Evolutionary conservation across 2,888 invertebrate species (phyloP).

Genomic region (Portevinia maculata): DNA sequence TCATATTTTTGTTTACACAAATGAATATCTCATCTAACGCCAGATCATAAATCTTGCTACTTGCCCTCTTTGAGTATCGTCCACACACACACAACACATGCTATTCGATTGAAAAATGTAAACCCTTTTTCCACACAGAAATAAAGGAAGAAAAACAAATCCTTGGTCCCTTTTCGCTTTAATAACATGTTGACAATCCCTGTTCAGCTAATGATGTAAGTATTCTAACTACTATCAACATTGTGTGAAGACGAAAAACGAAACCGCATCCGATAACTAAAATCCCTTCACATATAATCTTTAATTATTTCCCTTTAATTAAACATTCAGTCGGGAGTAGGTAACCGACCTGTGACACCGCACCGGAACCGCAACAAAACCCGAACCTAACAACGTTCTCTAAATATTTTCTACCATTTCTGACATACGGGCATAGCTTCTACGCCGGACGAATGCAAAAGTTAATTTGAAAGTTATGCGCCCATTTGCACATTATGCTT

Average conservation of each 20-base stretch:
- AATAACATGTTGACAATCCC: constrained; percentile 48
- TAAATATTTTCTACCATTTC: constrained; percentile 5
- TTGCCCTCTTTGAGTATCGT: no score
- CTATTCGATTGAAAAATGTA: no score
- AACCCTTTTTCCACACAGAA: no score
- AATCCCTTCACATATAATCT: constrained; percentile 48
- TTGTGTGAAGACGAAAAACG: not conserved
- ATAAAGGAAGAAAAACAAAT: not conserved
- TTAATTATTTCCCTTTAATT: constrained; percentile 65
- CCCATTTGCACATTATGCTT: constrained; percentile 67
- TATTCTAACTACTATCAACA: constrained; percentile 36
- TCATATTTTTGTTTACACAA: no score
- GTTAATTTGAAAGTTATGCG: constrained; percentile 71
- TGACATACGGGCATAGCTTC: constrained; percentile 9
- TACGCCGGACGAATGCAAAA: constrained; percentile 62
- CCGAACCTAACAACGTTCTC: constrained; percentile 20
- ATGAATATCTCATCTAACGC: no score
- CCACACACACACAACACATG: no score
- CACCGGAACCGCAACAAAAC: constrained; percentile 27
- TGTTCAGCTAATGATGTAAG: constrained; percentile 24
- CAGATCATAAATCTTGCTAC: no score
- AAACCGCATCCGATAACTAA: constrained; percentile 21
- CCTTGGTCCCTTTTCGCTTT: constrained; percentile 19
- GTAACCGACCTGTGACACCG: constrained; percentile 46
- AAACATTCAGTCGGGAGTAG: constrained; percentile 43